Conservation (phyloP, 2,113 vertebrate species). For the Emydocephalus ijimae region DNA sequence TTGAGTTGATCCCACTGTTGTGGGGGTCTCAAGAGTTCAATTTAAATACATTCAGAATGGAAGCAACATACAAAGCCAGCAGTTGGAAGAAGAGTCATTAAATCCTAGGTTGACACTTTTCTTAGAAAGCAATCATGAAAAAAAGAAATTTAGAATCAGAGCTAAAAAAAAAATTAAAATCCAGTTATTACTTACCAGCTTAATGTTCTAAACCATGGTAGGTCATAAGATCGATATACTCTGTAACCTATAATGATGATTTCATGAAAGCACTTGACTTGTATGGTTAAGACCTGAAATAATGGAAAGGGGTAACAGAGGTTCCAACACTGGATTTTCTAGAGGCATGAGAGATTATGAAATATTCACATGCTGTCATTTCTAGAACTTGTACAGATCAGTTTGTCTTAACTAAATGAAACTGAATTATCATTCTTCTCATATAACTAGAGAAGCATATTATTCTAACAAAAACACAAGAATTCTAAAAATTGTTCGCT, state of each 20-base stretch:
- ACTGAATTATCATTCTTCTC: not conserved
- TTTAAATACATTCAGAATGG: rapidly evolving
- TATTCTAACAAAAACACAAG: not conserved
- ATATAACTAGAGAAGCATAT: not conserved
- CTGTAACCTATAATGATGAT: constrained; percentile 97
- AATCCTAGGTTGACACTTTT: not conserved
- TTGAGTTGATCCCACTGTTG: not conserved
- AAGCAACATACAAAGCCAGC: not conserved
- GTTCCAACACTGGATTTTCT: not conserved
- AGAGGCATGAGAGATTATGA: not conserved
- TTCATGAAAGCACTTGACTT: constrained; percentile 98
- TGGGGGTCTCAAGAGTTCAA: not conserved
- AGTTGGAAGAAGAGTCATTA: not conserved
- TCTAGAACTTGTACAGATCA: constrained; percentile 19
- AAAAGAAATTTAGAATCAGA: not conserved
- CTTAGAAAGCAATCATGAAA: not conserved
- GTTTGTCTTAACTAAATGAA: not conserved
- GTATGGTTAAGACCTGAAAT: constrained; percentile 87
- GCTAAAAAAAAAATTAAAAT: not conserved
- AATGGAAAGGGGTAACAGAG: constrained; percentile 37
- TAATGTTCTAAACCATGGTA: constrained; percentile 94
- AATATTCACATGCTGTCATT: constrained; percentile 3
- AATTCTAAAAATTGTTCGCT: not conserved
- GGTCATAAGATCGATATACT: constrained; percentile 93
- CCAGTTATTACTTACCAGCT: constrained; percentile 83